Evolutionary conservation across 2,888 invertebrate species (phyloP).

Genomic region (Sphecodes monilicornis): DNA sequence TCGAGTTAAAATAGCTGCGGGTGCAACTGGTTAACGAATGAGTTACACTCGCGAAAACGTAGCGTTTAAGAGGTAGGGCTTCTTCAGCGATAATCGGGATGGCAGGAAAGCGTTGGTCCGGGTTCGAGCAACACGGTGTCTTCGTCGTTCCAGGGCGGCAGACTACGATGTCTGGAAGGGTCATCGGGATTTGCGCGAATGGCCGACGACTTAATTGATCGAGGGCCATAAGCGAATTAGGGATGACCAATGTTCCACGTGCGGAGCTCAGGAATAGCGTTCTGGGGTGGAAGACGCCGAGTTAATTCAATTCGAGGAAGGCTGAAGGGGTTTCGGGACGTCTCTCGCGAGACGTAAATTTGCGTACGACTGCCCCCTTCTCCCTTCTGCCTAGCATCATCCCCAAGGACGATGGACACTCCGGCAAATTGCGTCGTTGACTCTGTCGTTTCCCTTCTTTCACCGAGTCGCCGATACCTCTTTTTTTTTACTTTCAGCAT

Average conservation of each 20-base stretch:
- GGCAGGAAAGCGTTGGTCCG: neutral
- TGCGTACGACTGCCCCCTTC: slow-evolving; percentile 62
- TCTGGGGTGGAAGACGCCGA: slow-evolving; percentile 71
- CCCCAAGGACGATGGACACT: slow-evolving; percentile 73
- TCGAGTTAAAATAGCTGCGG: too few species aligned
- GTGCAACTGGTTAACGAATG: too few species aligned
- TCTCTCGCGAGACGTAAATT: slow-evolving; percentile 76
- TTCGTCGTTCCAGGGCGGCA: slow-evolving; percentile 42
- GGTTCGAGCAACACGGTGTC: slow-evolving; percentile 47
- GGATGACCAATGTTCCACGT: slow-evolving; percentile 75
- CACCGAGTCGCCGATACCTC: neutral
- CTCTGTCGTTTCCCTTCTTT: slow-evolving; percentile 57
- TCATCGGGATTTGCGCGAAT: slow-evolving; percentile 73
- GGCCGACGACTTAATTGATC: slow-evolving; percentile 75
- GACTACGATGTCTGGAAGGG: slow-evolving; percentile 56
- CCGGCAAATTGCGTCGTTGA: slow-evolving; percentile 77
- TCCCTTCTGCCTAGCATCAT: slow-evolving; percentile 30
- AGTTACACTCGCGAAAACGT: neutral
- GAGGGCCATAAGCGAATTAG: slow-evolving; percentile 75
- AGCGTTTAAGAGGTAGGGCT: neutral
- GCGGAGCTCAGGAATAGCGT: slow-evolving; percentile 67
- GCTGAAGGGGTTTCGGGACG: slow-evolving; percentile 68
- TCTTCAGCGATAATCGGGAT: neutral
- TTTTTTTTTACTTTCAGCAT: slow-evolving; percentile 25
- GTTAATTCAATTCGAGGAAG: slow-evolving; percentile 75